These are phyloP conservation scores for Hyperopisus bebe DNA, from an alignment of 2,113 vertebrate genomes.

Conservation along the genomic window DNA sequence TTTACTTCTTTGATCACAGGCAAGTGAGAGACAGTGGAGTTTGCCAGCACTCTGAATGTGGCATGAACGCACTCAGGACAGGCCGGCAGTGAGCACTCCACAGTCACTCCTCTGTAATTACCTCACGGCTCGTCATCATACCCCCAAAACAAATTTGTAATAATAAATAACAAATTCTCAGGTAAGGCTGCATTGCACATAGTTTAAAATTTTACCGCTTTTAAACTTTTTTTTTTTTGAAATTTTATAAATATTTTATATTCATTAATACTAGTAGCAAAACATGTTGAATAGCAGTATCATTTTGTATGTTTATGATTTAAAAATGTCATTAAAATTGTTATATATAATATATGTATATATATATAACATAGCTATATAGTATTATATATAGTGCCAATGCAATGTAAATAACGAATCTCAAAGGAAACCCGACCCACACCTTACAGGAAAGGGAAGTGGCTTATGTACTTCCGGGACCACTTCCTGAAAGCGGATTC, in stretches of 20 bases:
- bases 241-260: constrained; percentile 44
- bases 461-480: constrained; percentile 40
- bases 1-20: constrained; percentile 48
- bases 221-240: constrained; percentile 31
- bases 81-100: neutral
- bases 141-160: constrained; percentile 34
- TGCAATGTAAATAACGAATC: constrained; percentile 47
- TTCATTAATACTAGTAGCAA: constrained; percentile 61
- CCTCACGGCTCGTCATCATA: constrained; percentile 45
- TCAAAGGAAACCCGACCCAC: constrained; percentile 44
- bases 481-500: constrained; percentile 25
- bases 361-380: constrained; percentile 39
- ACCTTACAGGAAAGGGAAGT: constrained; percentile 46
- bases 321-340: constrained; percentile 34
- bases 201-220: constrained; percentile 47
- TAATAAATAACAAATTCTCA: constrained; percentile 51
- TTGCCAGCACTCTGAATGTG: constrained; percentile 40
- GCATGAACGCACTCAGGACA: constrained; percentile 28
- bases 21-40: constrained; percentile 55
- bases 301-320: constrained; percentile 49
- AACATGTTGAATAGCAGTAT: constrained; percentile 55
- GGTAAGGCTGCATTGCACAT: constrained; percentile 55
- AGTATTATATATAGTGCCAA: constrained; percentile 39
- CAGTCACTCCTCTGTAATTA: constrained; percentile 30
- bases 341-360: constrained; percentile 43